Evolutionary conservation across 2,888 invertebrate species (phyloP), one percentile per base, ranked within the genome.

Genomic region (Diachrysia chrysitis): DNA sequence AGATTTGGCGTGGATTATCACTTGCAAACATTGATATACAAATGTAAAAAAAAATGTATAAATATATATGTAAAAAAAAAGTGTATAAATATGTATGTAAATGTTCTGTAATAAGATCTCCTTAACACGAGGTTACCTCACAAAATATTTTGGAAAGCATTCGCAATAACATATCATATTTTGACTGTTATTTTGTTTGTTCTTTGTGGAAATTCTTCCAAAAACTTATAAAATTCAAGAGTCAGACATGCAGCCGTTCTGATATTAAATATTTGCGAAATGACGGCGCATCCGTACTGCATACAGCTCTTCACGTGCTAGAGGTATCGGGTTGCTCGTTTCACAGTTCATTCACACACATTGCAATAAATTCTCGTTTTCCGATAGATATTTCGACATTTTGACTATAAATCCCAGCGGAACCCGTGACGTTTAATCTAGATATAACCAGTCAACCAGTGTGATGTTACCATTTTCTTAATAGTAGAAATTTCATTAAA

Each of bases 321-420:
- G 42, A 42, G 42, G 42, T n/a, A 6, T 42, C n/a, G n/a, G n/a
- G 42, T 42, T n/a, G 42, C 42, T 21, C 48, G 48, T 21, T 51
- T 51, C 19, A 19, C 48, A 51, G 48, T 51, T 21, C 48, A 21
- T 51, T 21, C 48, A 21, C 21, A 51, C 19, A 51, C 21, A 21
- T 51, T 17, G 21, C 48, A 51, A 51, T 51, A 51, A 51, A 51
- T 51, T 21, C 48, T 51, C 48, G 19, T 51, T 51, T 51, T 3
- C 48, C 48, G 19, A 51, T 51, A 51, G 21, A 51, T 51, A 51
- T 51, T 51, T 21, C 12, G 48, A 19, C 19, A 51, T 51, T n/a
- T 51, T 51, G 21, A 12, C 48, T 21, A 51, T 51, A 51, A 21
- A 51, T 51, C 48, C 19, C 4, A 51, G n/a, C 16, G 42, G n/a